Evolutionary conservation across 2,113 vertebrate genomes (phyloP).

Genomic region (Embiotoca jacksoni): DNA sequence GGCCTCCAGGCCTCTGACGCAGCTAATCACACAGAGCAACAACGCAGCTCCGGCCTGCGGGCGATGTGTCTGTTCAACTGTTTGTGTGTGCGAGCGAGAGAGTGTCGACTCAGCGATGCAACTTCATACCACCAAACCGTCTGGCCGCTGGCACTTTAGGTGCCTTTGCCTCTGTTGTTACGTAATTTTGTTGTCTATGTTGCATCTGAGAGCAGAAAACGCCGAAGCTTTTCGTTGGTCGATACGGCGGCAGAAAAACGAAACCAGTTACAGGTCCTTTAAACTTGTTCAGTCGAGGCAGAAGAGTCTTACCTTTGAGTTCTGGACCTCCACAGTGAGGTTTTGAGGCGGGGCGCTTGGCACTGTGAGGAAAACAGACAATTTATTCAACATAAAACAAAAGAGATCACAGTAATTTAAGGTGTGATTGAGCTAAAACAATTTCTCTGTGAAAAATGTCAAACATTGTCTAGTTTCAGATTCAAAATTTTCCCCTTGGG

Average conservation of each 20-base stretch:
- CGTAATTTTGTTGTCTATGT: no score
- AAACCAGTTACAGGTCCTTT: no score
- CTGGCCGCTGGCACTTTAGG: neutral
- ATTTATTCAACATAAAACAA: neutral
- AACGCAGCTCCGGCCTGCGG: conserved; percentile 35
- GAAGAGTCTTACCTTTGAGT: conserved; percentile 92
- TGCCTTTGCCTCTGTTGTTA: neutral
- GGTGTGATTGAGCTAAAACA: neutral
- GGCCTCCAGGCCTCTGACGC: conserved; percentile 40
- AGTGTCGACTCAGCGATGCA: no score
- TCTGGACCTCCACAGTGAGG: conserved; percentile 94
- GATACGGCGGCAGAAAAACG: neutral
- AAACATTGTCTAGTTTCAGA: neutral
- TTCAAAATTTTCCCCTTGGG: neutral
- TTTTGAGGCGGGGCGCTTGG: conserved; percentile 96
- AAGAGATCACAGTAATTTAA: neutral
- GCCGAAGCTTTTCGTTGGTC: neutral
- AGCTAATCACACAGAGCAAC: conserved; percentile 58
- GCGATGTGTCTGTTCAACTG: conserved; percentile 35
- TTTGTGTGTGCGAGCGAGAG: neutral
- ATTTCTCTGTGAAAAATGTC: neutral
- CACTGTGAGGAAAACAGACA: conserved; percentile 82
- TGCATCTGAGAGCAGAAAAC: neutral
- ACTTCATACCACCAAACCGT: neutral
- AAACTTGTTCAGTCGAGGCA: neutral